Conservation (phyloP, 2,797 vertebrate genomes). For the Philypnodon macrostomus region DNA sequence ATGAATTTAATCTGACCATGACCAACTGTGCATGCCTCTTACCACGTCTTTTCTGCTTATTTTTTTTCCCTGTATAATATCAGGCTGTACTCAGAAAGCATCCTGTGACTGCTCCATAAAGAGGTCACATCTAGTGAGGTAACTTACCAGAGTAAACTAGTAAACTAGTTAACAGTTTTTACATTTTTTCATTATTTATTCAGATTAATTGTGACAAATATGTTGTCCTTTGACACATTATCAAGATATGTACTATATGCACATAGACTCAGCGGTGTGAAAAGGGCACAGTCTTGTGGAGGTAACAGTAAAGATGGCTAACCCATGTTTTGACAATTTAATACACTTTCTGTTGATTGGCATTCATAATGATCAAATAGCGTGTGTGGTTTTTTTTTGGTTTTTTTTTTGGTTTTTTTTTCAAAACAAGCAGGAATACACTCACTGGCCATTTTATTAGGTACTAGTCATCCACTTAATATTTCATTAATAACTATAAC, state of each 20-base stretch:
- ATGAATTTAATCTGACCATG: not conserved
- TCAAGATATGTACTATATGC: too few species aligned
- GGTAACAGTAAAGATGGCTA: slow-evolving; percentile 37
- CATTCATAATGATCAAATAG: not conserved
- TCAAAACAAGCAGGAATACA: too few species aligned
- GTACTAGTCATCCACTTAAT: too few species aligned
- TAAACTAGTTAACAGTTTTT: too few species aligned
- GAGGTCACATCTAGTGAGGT: too few species aligned
- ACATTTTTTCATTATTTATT: too few species aligned
- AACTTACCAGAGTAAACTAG: too few species aligned
- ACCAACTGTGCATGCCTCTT: not conserved
- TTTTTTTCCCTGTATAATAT: slow-evolving; percentile 26
- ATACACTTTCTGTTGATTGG: not conserved
- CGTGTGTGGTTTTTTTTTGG: too few species aligned
- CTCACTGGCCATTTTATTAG: too few species aligned
- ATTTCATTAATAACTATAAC: too few species aligned
- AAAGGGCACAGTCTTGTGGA: slow-evolving; percentile 37
- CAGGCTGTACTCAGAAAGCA: slow-evolving; percentile 26
- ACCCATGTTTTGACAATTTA: slow-evolving; percentile 2
- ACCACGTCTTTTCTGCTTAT: slow-evolving; percentile 1
- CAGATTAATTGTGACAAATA: not conserved
- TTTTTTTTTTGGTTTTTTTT: too few species aligned
- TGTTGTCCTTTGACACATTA: slow-evolving; percentile 5
- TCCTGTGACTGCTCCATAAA: slow-evolving; percentile 10
- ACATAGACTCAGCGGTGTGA: slow-evolving; percentile 40